A percentile compares a stretch with the other conserved stretches of the same genome.
Evolutionary conservation across 2,888 invertebrate species (phyloP).

Genomic region (Trissolcus brochymenae): DNA sequence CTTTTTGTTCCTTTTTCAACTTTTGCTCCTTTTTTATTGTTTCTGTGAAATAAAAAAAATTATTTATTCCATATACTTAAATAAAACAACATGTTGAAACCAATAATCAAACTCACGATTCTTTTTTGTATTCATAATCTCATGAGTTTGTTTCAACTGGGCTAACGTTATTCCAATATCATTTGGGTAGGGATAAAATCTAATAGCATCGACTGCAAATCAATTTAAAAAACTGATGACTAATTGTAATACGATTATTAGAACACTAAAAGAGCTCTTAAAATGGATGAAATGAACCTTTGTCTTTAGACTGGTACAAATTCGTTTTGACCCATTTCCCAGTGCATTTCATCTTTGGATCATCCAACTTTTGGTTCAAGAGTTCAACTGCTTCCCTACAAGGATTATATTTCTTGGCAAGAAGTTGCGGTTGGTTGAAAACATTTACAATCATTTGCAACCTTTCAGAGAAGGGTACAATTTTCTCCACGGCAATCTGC

Average conservation of each 20-base stretch:
- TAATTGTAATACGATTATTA: too few species aligned
- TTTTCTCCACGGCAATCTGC: slow-evolving; percentile 3
- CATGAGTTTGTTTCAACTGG: slow-evolving; percentile 61
- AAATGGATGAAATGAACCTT: not conserved
- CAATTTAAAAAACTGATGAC: too few species aligned
- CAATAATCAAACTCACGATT: too few species aligned
- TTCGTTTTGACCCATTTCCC: slow-evolving; percentile 65
- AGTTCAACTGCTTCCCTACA: slow-evolving; percentile 49
- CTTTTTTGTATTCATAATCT: slow-evolving; percentile 51
- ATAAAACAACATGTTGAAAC: too few species aligned
- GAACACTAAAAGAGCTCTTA: too few species aligned
- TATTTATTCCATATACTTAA: too few species aligned
- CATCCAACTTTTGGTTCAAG: slow-evolving; percentile 56
- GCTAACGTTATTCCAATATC: slow-evolving; percentile 61
- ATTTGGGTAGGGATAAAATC: slow-evolving; percentile 67
- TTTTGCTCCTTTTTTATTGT: too few species aligned
- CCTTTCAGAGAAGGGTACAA: slow-evolving; percentile 24
- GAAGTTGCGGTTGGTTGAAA: slow-evolving; percentile 5
- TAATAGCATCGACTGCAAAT: slow-evolving; percentile 61
- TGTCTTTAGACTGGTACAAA: slow-evolving; percentile 46
- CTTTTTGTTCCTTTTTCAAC: too few species aligned
- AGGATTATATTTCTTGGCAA: slow-evolving; percentile 20
- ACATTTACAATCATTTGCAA: slow-evolving; percentile 20
- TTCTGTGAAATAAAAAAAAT: too few species aligned
- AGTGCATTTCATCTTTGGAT: slow-evolving; percentile 65